Percentiles rank a stretch among this genome's conserved stretches.
These are phyloP conservation scores for Bombus confusus DNA, from an alignment of 1,140 invertebrate species.

Conservation along the genomic window DNA sequence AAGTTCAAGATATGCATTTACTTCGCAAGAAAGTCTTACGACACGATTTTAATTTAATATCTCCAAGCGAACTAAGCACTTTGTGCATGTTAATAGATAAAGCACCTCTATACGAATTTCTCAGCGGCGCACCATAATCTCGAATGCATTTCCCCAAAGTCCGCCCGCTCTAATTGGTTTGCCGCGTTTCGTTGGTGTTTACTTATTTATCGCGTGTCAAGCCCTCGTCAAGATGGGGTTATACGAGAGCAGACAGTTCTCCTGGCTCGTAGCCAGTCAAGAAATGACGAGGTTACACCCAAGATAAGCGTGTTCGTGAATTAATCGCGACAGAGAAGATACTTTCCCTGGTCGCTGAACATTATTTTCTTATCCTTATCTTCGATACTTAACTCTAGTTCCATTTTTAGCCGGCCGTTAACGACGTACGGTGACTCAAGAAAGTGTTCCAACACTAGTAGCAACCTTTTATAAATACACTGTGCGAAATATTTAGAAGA, in stretches of 20 bases:
- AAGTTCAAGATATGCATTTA: not conserved
- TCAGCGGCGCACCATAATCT: not conserved
- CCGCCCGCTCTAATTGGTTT: slow-evolving; percentile 23
- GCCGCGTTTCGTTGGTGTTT: slow-evolving; percentile 17
- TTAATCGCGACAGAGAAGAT: slow-evolving; percentile 25
- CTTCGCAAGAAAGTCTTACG: not conserved
- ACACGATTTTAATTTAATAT: not conserved
- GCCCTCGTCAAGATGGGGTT: not conserved
- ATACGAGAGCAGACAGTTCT: slow-evolving; percentile 5
- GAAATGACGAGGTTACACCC: not conserved
- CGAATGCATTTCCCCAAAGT: slow-evolving; percentile 34
- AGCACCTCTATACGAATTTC: not conserved
- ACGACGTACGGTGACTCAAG: not conserved
- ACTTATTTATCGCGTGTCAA: slow-evolving; percentile 44
- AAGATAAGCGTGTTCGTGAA: slow-evolving; percentile 41
- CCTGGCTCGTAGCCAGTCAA: not conserved
- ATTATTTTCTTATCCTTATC: not conserved
- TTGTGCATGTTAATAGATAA: not conserved
- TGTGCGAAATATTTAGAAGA: too few species aligned
- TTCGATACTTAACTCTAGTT: not conserved
- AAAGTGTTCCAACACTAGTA: not conserved
- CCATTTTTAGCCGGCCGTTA: not conserved
- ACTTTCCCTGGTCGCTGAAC: not conserved
- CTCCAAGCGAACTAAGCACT: not conserved
- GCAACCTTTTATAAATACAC: not conserved